These are phyloP conservation scores for Volucella inanis DNA, from an alignment of 2,888 invertebrate genomes.

Conservation along the genomic window DNA sequence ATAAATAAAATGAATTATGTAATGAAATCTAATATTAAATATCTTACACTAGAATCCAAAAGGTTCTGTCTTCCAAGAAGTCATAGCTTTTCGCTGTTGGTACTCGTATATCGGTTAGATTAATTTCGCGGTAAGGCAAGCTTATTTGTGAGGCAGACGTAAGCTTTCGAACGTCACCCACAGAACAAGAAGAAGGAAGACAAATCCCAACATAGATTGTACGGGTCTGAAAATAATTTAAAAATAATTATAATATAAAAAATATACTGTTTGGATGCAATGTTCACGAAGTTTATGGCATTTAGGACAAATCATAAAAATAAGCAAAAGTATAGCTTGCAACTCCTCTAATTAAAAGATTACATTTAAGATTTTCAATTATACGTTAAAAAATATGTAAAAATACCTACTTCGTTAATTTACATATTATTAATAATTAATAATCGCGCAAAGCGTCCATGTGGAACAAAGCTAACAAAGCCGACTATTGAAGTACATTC, in stretches of 20 bases:
- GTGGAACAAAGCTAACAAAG: no score
- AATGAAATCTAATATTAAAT: slow-evolving; percentile 42
- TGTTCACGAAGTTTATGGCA: no score
- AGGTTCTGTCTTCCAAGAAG: slow-evolving; percentile 88
- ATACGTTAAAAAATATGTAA: no score
- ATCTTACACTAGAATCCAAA: slow-evolving; percentile 88
- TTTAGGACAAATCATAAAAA: no score
- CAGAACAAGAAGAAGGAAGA: slow-evolving; percentile 88
- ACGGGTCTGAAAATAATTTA: slow-evolving; percentile 84
- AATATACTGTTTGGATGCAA: neutral
- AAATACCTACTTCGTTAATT: no score
- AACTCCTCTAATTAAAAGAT: no score
- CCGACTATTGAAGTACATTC: no score
- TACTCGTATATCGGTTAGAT: slow-evolving; percentile 87
- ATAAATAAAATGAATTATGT: no score
- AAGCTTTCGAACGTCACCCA: slow-evolving; percentile 86
- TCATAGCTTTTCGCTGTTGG: slow-evolving; percentile 87
- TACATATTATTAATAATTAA: no score
- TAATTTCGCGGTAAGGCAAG: slow-evolving; percentile 83
- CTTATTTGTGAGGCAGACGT: slow-evolving; percentile 85
- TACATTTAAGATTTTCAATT: no score
- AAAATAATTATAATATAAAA: slow-evolving; percentile 3
- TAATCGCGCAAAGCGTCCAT: no score
- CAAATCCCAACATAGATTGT: slow-evolving; percentile 90
- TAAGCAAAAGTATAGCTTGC: no score